Percentiles rank a stretch among this genome's conserved stretches.
Evolutionary conservation across 2,113 vertebrate species (phyloP).

Genomic region (Elephantulus edwardii): DNA sequence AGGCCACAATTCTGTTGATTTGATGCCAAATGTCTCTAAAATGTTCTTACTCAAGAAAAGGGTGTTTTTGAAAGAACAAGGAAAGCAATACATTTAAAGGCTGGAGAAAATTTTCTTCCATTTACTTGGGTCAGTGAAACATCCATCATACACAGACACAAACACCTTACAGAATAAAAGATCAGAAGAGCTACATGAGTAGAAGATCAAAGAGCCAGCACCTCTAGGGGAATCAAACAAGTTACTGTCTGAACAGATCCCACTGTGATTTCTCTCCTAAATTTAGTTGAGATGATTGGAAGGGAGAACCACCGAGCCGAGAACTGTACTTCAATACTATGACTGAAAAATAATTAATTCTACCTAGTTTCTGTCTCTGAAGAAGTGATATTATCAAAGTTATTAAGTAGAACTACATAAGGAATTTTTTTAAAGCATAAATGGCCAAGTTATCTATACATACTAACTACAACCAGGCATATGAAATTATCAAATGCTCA

Average conservation of each 20-base stretch:
- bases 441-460: conserved; percentile 22
- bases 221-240: conserved; percentile 60
- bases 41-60: conserved; percentile 59
- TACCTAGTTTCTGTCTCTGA: neutral
- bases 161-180: conserved; percentile 73
- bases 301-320: conserved; percentile 36
- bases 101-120: conserved; percentile 61
- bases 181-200: neutral
- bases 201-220: conserved; percentile 67
- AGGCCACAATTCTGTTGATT: conserved; percentile 60
- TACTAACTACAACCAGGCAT: neutral
- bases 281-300: neutral
- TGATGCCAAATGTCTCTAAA: conserved; percentile 59
- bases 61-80: conserved; percentile 61
- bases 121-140: conserved; percentile 63
- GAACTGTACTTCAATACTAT: neutral
- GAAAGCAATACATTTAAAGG: conserved; percentile 65
- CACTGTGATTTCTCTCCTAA: conserved; percentile 50
- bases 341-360: conserved; percentile 54
- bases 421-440: conserved; percentile 42
- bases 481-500: neutral
- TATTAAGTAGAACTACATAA: conserved; percentile 43
- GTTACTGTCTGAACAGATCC: conserved; percentile 18
- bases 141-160: conserved; percentile 55
- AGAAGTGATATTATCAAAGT: conserved; percentile 54